phyloP scores from a whole-genome alignment of 2,888 invertebrate genomes.

The Chalcosyrphus nemorum region DNA sequence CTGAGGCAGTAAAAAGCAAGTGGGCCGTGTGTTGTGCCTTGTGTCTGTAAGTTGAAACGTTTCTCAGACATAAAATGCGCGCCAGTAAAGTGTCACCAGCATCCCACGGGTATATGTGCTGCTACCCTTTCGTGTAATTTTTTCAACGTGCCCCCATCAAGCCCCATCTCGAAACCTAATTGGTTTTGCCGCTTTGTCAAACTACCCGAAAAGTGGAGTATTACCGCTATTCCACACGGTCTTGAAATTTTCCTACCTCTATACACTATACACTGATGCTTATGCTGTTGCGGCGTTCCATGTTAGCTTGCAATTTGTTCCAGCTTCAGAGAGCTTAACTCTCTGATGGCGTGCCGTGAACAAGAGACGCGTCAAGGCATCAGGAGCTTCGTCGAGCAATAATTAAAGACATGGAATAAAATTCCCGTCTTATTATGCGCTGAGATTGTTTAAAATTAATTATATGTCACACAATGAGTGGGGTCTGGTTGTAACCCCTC shows the following conservation, averaged over 20 bases:
- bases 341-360: background rate
- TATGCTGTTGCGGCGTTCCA: slow-evolving; percentile 22
- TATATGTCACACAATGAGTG: slow-evolving; percentile 62
- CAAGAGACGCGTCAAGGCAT: slow-evolving; percentile 32
- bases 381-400: slow-evolving; percentile 40
- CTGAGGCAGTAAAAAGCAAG: slow-evolving; percentile 22
- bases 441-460: slow-evolving; percentile 72
- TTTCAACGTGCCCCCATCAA: slow-evolving; percentile 20
- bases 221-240: slow-evolving; percentile 30
- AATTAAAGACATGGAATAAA: slow-evolving; percentile 56
- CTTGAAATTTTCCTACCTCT: background rate
- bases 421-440: slow-evolving; percentile 58
- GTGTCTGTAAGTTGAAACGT: slow-evolving; percentile 37
- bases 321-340: background rate
- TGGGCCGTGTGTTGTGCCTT: background rate
- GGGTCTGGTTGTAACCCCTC: too few relatives aligned
- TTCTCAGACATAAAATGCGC: slow-evolving; percentile 29
- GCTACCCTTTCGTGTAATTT: slow-evolving; percentile 6
- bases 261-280: too few relatives aligned
- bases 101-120: background rate
- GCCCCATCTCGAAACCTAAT: slow-evolving; percentile 57
- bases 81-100: slow-evolving; percentile 37
- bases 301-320: slow-evolving; percentile 34
- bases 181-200: slow-evolving; percentile 71
- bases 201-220: slow-evolving; percentile 55